phyloP scores from a whole-genome alignment of 2,797 vertebrate genomes.

The Macroramphosus scolopax region DNA sequence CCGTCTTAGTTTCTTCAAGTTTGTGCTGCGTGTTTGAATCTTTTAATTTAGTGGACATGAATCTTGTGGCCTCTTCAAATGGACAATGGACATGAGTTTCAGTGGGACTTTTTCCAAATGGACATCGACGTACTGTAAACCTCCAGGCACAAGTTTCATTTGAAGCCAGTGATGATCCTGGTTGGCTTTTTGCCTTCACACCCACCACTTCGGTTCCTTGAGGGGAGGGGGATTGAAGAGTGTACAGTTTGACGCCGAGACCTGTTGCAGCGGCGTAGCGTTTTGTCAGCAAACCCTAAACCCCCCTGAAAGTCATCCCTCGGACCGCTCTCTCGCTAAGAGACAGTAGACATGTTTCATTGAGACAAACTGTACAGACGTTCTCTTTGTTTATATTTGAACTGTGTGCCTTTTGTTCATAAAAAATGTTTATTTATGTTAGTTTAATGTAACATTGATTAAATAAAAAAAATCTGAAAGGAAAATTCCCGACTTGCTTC shows the following conservation, averaged over 20 bases:
- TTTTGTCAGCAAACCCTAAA: constrained; percentile 31
- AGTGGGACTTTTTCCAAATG: constrained; percentile 38
- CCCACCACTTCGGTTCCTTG: constrained; percentile 41
- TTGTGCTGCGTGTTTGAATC: constrained; percentile 64
- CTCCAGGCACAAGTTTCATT: constrained; percentile 53
- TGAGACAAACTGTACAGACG: constrained; percentile 85
- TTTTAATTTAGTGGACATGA: constrained; percentile 59
- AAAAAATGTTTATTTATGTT: constrained; percentile 93
- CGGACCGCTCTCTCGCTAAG: constrained; percentile 46
- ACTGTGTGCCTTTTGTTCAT: constrained; percentile 92
- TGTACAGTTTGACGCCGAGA: constrained; percentile 46
- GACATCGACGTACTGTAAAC: constrained; percentile 40
- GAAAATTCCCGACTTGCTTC: too few relatives aligned
- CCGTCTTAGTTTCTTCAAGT: constrained; percentile 34
- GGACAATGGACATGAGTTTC: constrained; percentile 50
- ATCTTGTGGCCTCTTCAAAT: constrained; percentile 64
- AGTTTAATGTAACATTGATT: constrained; percentile 87
- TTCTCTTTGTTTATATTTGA: constrained; percentile 89
- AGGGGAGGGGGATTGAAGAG: constrained; percentile 42
- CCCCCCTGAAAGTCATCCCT: constrained; percentile 55
- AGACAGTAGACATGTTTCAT: constrained; percentile 63
- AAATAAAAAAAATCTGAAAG: constrained; percentile 77
- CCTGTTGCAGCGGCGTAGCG: constrained; percentile 36
- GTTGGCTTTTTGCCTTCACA: constrained; percentile 42
- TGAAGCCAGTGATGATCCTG: constrained; percentile 48